Conservation (phyloP, 2,797 vertebrate genomes). For the Onychomys torridus region DNA sequence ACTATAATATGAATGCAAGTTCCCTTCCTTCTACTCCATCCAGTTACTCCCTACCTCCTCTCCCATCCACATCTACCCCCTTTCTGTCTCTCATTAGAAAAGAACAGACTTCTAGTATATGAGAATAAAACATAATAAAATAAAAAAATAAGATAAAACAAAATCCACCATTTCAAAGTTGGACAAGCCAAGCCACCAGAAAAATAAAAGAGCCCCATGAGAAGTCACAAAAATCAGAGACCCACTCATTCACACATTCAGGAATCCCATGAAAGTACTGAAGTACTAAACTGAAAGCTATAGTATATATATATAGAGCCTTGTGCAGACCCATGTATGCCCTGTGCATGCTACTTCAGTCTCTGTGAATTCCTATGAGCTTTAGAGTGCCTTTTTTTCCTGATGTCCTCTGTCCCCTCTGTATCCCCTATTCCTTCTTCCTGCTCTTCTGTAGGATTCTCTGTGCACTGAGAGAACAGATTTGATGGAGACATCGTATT, state of each 20-base stretch:
- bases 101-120: background rate
- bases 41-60: background rate
- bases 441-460: background rate
- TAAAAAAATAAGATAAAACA: background rate
- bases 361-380: background rate
- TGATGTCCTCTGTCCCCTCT: background rate
- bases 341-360: background rate
- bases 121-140: background rate
- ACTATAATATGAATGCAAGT: background rate
- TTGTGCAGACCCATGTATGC: background rate
- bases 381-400: background rate
- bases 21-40: background rate
- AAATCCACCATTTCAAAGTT: background rate
- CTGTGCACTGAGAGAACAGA: background rate
- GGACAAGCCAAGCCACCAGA: background rate
- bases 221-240: background rate
- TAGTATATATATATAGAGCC: background rate
- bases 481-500: background rate
- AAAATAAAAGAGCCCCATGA: background rate
- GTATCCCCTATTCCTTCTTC: background rate
- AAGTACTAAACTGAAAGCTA: background rate
- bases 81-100: background rate
- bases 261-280: background rate
- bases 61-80: background rate
- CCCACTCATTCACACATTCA: background rate